Percentiles rank a stretch among this genome's conserved stretches.
Conservation (phyloP, 1,140 invertebrate species). For the Arion vulgaris region DNA sequence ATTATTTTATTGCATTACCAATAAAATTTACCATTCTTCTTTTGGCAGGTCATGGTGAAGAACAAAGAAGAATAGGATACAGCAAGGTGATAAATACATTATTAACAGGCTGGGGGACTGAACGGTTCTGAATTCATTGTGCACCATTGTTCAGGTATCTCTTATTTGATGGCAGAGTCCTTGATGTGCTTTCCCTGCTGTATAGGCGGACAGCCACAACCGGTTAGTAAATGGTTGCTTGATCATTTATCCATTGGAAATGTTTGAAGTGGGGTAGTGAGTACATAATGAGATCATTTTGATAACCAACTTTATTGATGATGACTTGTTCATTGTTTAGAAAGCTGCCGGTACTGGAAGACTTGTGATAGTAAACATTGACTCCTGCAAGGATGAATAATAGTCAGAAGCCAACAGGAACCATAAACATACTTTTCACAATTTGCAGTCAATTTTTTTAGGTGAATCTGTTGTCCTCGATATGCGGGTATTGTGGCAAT, state of each 20-base stretch:
- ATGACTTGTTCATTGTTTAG: not conserved
- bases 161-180: conserved; percentile 46
- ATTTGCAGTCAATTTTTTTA: too few relatives aligned
- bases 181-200: conserved; percentile 58
- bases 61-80: not conserved
- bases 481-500: too few relatives aligned
- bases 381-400: too few relatives aligned
- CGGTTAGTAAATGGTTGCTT: conserved; percentile 45
- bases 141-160: not conserved
- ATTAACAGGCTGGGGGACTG: not conserved
- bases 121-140: not conserved
- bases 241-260: not conserved
- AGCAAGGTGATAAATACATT: not conserved
- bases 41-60: not conserved
- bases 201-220: conserved; percentile 57
- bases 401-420: too few relatives aligned
- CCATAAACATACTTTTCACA: too few relatives aligned
- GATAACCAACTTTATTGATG: not conserved
- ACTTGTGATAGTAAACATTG: not conserved
- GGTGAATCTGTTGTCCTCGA: too few relatives aligned
- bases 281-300: not conserved
- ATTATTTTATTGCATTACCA: too few relatives aligned
- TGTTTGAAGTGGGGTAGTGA: not conserved
- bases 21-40: not conserved
- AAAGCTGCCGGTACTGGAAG: not conserved